Evolutionary conservation across 1,140 invertebrate species (phyloP), one percentile per base, ranked within the genome.

Genomic region (Drosophila sp.): DNA sequence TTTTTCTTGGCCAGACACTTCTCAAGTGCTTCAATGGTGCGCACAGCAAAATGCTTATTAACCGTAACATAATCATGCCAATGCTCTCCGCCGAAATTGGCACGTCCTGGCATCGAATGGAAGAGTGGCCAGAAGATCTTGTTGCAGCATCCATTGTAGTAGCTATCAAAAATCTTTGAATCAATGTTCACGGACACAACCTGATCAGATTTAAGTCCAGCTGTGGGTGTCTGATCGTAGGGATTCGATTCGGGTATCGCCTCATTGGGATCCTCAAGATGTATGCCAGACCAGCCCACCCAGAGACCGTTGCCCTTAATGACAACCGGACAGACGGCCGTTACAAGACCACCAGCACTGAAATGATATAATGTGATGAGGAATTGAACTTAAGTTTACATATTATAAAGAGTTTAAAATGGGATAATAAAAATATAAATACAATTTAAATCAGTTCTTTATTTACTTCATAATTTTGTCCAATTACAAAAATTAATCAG

Each of bases 121-220:
- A 97, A 97, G 2, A 98, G 92, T 0, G 97, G 97, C 97, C 97
- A 98, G 84, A 98, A 97, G 0, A 96, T 97, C 4, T 95, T 97
- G 90, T 98, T 98, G 90, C 97, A 98, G 90, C 96, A 97, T 0
- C 97, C 97, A 93, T 98, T 97, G 93, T 98, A 98, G 90, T 97
- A 98, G 21, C 94, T 95, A 80, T 97, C 95, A 78, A 97, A 97
- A 59, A 95, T 92, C 50, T 93, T 93, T 2, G 95, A 93, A 29
- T 97, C 94, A 0, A 97, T 94, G 79, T 95, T 94, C 2, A 98
- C 97, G 1, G 96, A 94, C 0, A 97, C 94, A 92, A 97, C 96
- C 93, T 97, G 97, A 64, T 94, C 94, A 1, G 96, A 97, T 70
- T 95, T 94, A 2, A 97, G 93, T 48, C 96, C 96, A 61, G 97